Conservation (phyloP, 2,113 vertebrate genomes). For the Steatornis caripensis region DNA sequence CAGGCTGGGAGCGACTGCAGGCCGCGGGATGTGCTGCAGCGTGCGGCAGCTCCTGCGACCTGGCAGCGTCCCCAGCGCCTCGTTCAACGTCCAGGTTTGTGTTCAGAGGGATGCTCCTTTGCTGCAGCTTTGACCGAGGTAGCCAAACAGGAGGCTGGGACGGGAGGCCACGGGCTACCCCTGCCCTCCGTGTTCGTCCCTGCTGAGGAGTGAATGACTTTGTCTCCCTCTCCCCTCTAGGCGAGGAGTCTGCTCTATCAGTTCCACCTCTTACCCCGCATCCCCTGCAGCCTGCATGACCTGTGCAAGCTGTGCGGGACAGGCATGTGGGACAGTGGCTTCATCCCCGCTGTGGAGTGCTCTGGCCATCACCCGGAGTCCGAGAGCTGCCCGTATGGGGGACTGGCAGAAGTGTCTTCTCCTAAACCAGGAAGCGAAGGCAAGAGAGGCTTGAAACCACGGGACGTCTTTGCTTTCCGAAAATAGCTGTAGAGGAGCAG, state of each 20-base stretch:
- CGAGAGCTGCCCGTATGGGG: conserved; percentile 91
- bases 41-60: background rate
- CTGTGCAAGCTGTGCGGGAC: conserved; percentile 92
- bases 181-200: rapidly evolving
- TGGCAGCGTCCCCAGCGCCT: background rate
- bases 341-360: conserved; percentile 93
- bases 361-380: conserved; percentile 86
- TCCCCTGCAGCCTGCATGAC: conserved; percentile 94
- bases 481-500: conserved; percentile 73
- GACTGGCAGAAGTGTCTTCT: conserved; percentile 74
- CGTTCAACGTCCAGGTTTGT: background rate
- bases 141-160: background rate
- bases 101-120: background rate
- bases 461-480: conserved; percentile 87
- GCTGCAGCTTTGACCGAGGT: background rate
- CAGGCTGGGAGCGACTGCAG: rapidly evolving
- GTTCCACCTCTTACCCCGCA: conserved; percentile 90
- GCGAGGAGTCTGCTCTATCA: conserved; percentile 95
- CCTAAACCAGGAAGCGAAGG: conserved; percentile 67
- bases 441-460: conserved; percentile 77
- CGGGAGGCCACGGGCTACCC: background rate
- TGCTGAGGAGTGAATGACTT: background rate
- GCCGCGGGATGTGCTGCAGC: background rate
- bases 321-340: conserved; percentile 98
- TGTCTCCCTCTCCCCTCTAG: conserved; percentile 63